Percentiles rank a stretch among this genome's conserved stretches.
phyloP scores from a whole-genome alignment of 2,113 vertebrate species.

The Cebus imitator region DNA sequence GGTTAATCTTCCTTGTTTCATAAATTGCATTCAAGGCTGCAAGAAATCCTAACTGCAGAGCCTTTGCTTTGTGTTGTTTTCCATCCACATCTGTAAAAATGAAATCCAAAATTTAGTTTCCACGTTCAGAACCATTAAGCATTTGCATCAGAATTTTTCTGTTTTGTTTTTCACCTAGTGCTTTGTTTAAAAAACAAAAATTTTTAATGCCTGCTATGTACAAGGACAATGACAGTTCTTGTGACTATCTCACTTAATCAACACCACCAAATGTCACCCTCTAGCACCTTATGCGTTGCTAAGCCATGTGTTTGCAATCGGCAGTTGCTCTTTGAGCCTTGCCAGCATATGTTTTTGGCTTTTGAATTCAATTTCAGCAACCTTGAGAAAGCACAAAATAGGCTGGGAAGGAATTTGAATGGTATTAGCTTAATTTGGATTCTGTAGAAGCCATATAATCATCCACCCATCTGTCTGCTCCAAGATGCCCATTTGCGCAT shows the following conservation, averaged over 20 bases:
- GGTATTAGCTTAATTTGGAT: constrained; percentile 49
- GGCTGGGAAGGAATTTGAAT: constrained; percentile 70
- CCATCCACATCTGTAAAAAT: neutral
- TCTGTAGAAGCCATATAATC: constrained; percentile 42
- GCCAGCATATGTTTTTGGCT: constrained; percentile 76
- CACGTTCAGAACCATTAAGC: neutral
- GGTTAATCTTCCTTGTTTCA: neutral
- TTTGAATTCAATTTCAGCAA: constrained; percentile 77
- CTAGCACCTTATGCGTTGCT: neutral
- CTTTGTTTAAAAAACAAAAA: neutral
- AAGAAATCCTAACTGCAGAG: neutral
- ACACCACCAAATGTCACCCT: constrained; percentile 69
- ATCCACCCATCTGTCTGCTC: constrained; percentile 26
- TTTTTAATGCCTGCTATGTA: constrained; percentile 33
- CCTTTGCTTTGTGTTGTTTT: neutral
- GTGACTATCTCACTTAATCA: constrained; percentile 76
- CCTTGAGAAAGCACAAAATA: constrained; percentile 66
- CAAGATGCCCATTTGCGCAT: neutral
- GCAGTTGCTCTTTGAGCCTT: constrained; percentile 51
- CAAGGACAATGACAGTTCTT: constrained; percentile 47
- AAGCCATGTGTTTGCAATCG: constrained; percentile 82
- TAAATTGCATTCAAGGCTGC: neutral
- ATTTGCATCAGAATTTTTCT: constrained; percentile 49
- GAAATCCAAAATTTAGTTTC: constrained; percentile 1
- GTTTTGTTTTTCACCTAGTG: constrained; percentile 42